Evolutionary conservation across 2,113 vertebrate species (phyloP).

Genomic region (Climacteris rufus): DNA sequence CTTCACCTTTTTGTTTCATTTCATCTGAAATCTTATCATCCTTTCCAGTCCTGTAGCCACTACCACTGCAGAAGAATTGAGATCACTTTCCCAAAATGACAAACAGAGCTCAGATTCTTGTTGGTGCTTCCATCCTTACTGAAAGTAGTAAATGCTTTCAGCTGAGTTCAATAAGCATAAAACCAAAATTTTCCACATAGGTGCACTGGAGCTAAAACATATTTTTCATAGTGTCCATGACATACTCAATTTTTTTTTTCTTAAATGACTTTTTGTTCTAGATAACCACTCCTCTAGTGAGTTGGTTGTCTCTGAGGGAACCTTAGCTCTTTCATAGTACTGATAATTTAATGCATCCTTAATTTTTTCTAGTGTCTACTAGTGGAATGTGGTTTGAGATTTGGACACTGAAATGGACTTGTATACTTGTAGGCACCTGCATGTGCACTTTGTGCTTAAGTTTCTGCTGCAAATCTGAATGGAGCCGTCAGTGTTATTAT

Average conservation of each 20-base stretch:
- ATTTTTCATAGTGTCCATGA: background rate
- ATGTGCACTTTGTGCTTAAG: background rate
- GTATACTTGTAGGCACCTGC: background rate
- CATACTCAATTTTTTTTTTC: background rate
- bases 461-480: background rate
- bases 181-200: background rate
- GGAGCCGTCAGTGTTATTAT: background rate
- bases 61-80: background rate
- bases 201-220: background rate
- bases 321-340: background rate
- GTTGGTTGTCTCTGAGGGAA: background rate
- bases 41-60: background rate
- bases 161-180: background rate
- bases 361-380: background rate
- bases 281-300: background rate
- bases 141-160: background rate
- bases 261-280: background rate
- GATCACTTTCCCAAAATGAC: fast-evolving
- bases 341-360: background rate
- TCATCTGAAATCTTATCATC: background rate
- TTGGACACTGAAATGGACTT: background rate
- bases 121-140: background rate
- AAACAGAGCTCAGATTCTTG: background rate
- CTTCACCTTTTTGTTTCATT: background rate
- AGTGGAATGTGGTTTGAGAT: background rate